Conservation (phyloP, 2,113 vertebrate genomes). For the Megalops atlanticus region DNA sequence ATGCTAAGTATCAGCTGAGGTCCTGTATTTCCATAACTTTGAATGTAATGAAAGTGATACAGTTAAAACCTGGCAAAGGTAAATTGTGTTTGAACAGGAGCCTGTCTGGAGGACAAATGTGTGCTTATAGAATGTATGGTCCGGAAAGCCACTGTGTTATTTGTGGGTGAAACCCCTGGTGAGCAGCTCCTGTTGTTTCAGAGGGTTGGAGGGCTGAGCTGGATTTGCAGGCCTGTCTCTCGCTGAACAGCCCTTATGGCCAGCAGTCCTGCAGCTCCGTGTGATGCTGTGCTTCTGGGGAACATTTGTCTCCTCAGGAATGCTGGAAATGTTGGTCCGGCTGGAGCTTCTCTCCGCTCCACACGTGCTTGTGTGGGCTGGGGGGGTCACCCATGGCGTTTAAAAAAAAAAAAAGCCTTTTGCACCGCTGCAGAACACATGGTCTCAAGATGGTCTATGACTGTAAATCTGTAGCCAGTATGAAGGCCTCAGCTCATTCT, state of each 20-base stretch:
- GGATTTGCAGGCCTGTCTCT: neutral
- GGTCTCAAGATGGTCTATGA: neutral
- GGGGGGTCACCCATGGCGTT: neutral
- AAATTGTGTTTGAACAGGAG: neutral
- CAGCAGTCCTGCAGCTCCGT: neutral
- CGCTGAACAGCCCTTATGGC: neutral
- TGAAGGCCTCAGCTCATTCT: no score
- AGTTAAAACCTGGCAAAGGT: neutral
- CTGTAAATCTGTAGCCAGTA: neutral
- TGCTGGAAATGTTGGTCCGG: neutral
- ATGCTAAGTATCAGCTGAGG: neutral
- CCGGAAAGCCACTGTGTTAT: neutral
- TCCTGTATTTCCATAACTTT: neutral
- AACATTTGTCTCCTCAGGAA: conserved; percentile 18
- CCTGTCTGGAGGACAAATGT: neutral
- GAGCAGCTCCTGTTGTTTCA: no score
- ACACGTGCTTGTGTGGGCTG: neutral
- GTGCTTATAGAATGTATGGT: no score
- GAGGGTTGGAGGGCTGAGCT: neutral
- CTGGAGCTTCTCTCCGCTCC: neutral
- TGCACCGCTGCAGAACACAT: neutral
- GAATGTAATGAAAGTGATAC: neutral
- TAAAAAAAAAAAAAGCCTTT: no score
- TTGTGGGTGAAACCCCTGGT: neutral
- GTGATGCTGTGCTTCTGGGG: neutral